These are phyloP conservation scores for Chrysomallon squamiferum DNA, from an alignment of 1,140 invertebrate genomes.

Conservation along the genomic window DNA sequence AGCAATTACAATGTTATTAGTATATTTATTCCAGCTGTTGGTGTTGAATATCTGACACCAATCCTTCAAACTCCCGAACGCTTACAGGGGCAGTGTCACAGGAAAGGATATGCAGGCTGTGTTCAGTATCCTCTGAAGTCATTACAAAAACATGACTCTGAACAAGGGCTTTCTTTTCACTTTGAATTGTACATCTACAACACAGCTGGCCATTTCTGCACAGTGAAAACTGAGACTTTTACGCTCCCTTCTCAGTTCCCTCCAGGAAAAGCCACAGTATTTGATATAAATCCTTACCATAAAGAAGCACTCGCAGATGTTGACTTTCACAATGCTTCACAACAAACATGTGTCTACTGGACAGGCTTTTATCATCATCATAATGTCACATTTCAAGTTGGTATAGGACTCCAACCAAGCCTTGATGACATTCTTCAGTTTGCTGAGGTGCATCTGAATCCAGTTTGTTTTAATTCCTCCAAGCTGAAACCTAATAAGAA, in stretches of 20 bases:
- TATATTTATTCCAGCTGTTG: neutral
- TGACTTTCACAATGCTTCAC: neutral
- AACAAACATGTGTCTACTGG: neutral
- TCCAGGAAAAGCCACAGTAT: neutral
- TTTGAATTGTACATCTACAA: constrained; percentile 7
- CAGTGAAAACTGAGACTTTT: neutral
- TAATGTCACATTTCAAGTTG: neutral
- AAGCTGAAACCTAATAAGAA: neutral
- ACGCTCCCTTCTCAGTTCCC: neutral
- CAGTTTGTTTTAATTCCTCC: neutral
- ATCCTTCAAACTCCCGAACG: constrained; percentile 1
- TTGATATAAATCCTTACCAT: neutral
- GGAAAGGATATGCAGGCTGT: neutral
- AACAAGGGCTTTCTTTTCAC: neutral
- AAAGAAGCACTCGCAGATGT: neutral
- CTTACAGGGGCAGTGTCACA: neutral
- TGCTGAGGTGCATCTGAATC: neutral
- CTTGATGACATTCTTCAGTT: neutral
- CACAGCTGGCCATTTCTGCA: neutral
- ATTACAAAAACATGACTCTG: neutral
- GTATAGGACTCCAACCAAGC: neutral
- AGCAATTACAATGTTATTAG: too few species aligned
- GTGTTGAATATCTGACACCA: neutral
- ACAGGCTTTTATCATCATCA: neutral
- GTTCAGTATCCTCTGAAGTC: neutral